phyloP scores from a whole-genome alignment of 1,140 invertebrate genomes.

The Habropoda laboriosa region DNA sequence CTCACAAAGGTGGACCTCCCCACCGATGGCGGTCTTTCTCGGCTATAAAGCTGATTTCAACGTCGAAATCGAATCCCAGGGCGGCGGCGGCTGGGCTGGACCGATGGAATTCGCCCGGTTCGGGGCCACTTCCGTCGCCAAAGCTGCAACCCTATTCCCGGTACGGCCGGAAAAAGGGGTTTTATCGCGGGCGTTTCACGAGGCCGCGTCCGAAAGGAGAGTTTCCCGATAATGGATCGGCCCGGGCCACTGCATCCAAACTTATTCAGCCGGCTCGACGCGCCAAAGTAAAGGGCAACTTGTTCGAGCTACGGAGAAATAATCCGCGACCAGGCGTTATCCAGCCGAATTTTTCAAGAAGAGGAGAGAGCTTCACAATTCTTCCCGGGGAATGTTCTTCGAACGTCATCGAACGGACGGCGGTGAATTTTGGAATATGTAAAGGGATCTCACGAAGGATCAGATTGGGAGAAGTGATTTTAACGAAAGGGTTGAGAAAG shows the following conservation, averaged over 20 bases:
- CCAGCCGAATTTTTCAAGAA: conserved; percentile 1
- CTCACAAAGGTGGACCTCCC: neutral
- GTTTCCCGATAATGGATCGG: conserved; percentile 54
- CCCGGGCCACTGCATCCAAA: conserved; percentile 27
- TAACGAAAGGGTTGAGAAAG: no score
- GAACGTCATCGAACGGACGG: no score
- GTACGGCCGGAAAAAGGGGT: conserved; percentile 10
- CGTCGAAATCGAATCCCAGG: conserved; percentile 51
- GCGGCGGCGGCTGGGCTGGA: neutral
- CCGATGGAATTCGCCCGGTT: conserved; percentile 35
- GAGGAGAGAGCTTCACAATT: neutral
- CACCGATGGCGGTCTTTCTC: neutral
- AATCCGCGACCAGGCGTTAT: neutral
- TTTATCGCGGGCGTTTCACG: conserved; percentile 55
- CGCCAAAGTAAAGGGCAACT: conserved; percentile 20
- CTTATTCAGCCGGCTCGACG: conserved; percentile 45
- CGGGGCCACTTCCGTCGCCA: conserved; percentile 28
- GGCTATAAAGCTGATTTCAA: conserved; percentile 48
- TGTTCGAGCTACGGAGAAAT: conserved; percentile 18
- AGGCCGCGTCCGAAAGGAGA: conserved; percentile 42
- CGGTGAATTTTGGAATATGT: no score
- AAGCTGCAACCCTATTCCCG: conserved; percentile 13
- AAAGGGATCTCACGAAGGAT: no score
- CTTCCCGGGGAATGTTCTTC: no score
- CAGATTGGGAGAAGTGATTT: no score